phyloP scores from a whole-genome alignment of 2,888 invertebrate species.

The Julus scandinavius region DNA sequence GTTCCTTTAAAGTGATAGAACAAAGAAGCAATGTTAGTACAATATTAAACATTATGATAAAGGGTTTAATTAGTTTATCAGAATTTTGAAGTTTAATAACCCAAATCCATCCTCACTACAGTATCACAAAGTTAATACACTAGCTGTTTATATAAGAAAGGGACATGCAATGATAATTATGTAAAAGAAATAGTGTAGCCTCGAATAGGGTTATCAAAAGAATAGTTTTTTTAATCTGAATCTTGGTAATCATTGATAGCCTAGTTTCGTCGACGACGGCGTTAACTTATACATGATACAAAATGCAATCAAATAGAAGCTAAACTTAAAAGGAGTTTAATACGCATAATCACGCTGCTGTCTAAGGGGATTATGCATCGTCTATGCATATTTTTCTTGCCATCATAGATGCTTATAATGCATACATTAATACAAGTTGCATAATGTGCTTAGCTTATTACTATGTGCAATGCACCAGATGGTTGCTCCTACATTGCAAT shows the following conservation, averaged over 20 bases:
- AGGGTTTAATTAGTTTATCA: too few relatives aligned
- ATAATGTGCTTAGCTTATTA: not conserved
- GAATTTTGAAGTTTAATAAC: too few relatives aligned
- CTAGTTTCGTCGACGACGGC: not conserved
- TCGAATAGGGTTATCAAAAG: not conserved
- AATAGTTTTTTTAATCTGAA: not conserved
- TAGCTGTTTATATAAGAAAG: too few relatives aligned
- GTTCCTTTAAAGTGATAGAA: too few relatives aligned
- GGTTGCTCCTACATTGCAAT: not conserved
- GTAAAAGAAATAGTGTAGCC: not conserved
- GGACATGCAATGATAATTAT: not conserved
- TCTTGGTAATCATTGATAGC: not conserved
- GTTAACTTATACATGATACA: not conserved
- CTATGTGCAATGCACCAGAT: not conserved
- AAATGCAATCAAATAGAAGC: constrained; percentile 17
- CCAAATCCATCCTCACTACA: too few relatives aligned
- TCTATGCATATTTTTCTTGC: not conserved
- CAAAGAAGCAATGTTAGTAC: too few relatives aligned
- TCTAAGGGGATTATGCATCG: not conserved
- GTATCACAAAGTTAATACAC: too few relatives aligned
- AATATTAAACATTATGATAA: too few relatives aligned
- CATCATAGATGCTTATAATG: not conserved
- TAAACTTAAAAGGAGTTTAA: not conserved
- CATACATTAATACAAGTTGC: not conserved
- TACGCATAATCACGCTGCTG: not conserved